A percentile compares a stretch with the other conserved stretches of the same genome.
Evolutionary conservation across 2,113 vertebrate genomes (phyloP).

Genomic region (Vicugna pacos): DNA sequence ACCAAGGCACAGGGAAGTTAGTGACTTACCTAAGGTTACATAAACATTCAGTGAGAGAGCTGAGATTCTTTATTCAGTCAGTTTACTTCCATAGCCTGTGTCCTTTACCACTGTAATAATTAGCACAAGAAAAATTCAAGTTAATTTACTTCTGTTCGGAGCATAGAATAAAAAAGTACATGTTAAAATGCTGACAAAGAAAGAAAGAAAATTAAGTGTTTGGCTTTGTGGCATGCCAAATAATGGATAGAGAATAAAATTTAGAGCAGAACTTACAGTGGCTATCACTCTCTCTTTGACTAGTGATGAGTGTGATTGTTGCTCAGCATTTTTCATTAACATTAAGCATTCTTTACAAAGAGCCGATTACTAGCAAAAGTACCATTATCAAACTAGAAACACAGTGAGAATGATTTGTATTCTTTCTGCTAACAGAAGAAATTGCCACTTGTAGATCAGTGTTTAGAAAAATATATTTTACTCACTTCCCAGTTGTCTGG

Average conservation of each 20-base stretch:
- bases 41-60: not conserved
- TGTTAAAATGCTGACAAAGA: not conserved
- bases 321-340: not conserved
- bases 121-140: conserved; percentile 18
- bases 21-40: not conserved
- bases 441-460: not conserved
- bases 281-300: not conserved
- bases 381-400: not conserved
- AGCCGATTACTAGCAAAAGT: not conserved
- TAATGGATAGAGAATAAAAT: conserved; percentile 4
- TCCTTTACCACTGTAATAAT: not conserved
- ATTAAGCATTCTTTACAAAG: not conserved
- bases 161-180: not conserved
- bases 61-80: not conserved
- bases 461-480: not conserved
- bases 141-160: not conserved
- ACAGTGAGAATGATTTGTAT: not conserved
- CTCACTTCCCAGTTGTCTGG: not conserved
- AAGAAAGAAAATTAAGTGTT: not conserved
- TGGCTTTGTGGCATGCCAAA: not conserved
- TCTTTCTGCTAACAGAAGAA: not conserved
- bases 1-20: not conserved
- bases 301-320: not conserved
- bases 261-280: not conserved
- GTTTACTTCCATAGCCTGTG: not conserved